Conservation (phyloP, 2,113 vertebrate species). For the Sialia sialis region DNA sequence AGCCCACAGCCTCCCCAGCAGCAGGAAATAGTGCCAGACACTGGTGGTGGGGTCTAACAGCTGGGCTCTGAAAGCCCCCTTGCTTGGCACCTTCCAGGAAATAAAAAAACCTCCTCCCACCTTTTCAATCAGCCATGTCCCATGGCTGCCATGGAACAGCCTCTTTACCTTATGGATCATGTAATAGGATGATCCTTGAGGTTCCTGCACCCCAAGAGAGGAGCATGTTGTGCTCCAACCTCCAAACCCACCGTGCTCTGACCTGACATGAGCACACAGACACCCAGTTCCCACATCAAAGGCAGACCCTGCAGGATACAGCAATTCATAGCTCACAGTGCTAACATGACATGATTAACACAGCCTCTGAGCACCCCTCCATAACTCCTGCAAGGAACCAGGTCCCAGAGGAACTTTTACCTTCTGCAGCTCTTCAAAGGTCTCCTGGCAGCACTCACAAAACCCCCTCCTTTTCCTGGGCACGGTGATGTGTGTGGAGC, state of each 20-base stretch:
- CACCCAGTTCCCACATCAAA: fast-evolving
- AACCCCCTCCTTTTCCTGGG: slow-evolving; percentile 74
- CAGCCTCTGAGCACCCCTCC: background rate
- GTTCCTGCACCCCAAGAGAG: background rate
- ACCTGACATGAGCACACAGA: background rate
- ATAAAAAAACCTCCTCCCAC: background rate
- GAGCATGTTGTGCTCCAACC: fast-evolving
- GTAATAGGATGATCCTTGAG: background rate
- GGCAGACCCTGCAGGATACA: background rate
- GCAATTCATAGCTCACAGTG: fast-evolving
- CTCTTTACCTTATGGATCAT: background rate
- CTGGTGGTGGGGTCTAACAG: too few relatives aligned
- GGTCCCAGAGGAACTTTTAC: slow-evolving; percentile 43
- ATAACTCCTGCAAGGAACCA: background rate
- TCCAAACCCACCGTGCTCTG: background rate
- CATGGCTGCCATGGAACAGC: fast-evolving
- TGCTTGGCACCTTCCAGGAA: background rate
- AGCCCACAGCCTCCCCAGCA: background rate
- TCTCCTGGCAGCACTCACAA: slow-evolving; percentile 84
- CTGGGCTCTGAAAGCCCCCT: background rate
- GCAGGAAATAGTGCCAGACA: too few relatives aligned
- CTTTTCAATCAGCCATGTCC: background rate
- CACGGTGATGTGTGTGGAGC: background rate
- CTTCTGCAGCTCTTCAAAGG: slow-evolving; percentile 76
- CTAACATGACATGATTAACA: fast-evolving